Percentiles rank a stretch among this genome's conserved stretches.
Evolutionary conservation across 2,797 vertebrate genomes (phyloP).

Genomic region (Microctenopoma stevenorrisi): DNA sequence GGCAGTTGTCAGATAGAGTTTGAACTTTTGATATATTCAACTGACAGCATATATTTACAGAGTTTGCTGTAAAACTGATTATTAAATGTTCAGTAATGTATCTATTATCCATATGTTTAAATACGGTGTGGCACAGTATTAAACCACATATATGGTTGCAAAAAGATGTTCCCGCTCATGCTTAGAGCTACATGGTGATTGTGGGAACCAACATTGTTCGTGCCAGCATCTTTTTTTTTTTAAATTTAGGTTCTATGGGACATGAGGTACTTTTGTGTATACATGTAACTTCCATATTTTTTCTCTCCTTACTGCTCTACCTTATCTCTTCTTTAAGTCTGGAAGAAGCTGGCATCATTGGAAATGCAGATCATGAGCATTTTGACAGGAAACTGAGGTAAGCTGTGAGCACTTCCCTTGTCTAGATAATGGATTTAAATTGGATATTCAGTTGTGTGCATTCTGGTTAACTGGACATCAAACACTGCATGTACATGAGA

Average conservation of each 20-base stretch:
- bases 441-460: conserved; percentile 74
- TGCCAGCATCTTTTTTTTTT: no score
- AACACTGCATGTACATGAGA: conserved; percentile 71
- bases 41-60: no score
- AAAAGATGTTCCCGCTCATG: no score
- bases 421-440: conserved; percentile 75
- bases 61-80: no score
- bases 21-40: no score
- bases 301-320: conserved; percentile 9
- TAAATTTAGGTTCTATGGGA: neutral
- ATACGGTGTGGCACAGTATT: no score
- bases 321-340: conserved; percentile 43
- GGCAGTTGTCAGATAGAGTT: no score
- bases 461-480: conserved; percentile 81
- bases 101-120: no score
- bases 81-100: no score
- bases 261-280: conserved; percentile 8
- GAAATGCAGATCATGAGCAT: conserved; percentile 65
- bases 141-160: no score
- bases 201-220: no score
- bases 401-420: conserved; percentile 63
- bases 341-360: conserved; percentile 48
- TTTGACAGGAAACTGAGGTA: conserved; percentile 70
- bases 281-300: conserved; percentile 25
- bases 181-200: no score